Conservation (phyloP, 2,888 invertebrate genomes). For the Oithona nana region DNA sequence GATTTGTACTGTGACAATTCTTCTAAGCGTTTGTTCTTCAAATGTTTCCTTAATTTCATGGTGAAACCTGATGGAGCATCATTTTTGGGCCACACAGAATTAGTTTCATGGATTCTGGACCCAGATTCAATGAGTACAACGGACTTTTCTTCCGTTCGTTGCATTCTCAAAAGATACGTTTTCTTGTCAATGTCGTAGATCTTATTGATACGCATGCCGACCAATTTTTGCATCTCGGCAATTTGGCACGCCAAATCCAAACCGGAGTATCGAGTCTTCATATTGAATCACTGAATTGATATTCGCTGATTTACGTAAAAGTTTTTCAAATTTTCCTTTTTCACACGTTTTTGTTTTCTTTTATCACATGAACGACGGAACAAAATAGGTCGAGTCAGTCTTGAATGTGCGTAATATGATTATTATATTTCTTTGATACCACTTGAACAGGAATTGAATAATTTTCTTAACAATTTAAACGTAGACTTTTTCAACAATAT, state of each 20-base stretch:
- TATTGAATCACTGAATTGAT: slow-evolving; percentile 27
- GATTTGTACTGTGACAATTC: slow-evolving; percentile 63
- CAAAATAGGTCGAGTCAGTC: too few relatives aligned
- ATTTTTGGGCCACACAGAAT: slow-evolving; percentile 97
- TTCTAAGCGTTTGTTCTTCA: slow-evolving; percentile 85
- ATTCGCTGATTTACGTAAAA: neutral
- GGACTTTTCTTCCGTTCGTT: slow-evolving; percentile 46
- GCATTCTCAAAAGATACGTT: slow-evolving; percentile 61
- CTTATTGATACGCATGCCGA: slow-evolving; percentile 86
- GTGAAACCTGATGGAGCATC: slow-evolving; percentile 45
- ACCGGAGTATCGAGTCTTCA: slow-evolving; percentile 86
- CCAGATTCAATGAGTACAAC: slow-evolving; percentile 85
- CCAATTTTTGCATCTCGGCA: slow-evolving; percentile 53
- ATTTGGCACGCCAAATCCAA: slow-evolving; percentile 77
- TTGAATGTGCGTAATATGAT: too few relatives aligned
- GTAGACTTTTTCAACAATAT: too few relatives aligned
- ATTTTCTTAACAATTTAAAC: too few relatives aligned
- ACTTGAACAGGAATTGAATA: too few relatives aligned
- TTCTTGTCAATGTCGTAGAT: slow-evolving; percentile 93
- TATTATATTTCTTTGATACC: too few relatives aligned
- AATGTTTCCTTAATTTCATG: slow-evolving; percentile 96
- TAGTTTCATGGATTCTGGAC: slow-evolving; percentile 74
- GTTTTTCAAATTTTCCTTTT: too few relatives aligned
- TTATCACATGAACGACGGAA: too few relatives aligned
- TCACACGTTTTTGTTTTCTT: too few relatives aligned